Base-by-base conservation (phyloP, 2,888 invertebrate species). In the Euclidia mi region DNA sequence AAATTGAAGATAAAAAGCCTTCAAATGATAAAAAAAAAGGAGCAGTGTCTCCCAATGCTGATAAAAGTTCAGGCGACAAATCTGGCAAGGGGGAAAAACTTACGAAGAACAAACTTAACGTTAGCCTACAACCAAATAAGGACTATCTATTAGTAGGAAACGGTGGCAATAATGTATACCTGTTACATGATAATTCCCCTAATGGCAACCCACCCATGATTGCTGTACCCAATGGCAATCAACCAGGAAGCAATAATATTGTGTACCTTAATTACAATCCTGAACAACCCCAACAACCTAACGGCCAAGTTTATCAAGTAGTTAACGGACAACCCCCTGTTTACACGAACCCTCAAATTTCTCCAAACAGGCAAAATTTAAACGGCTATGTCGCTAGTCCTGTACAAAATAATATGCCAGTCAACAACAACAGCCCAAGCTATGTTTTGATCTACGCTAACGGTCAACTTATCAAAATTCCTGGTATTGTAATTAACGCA, bases 171-270 rank as follows among this genome's bases (percentile, higher is more conserved):
- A 50, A 14, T 2, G 14, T 67, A 3, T 74, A 55, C 31, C 38
- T 71, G 1, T 45, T 74, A 52, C 71, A 74, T 12, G 71, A 70
- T 55, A 71, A 65, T 29, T 40, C 38, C 3, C 63, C 58, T n/a
- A 65, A 58, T 18, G 3, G 3, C 3, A 32, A 32, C 15, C 10
- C 2, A 10, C n/a, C n/a, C n/a, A n/a, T n/a, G n/a, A 10, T 20
- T 1, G 18, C 10, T 4, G 10, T 18, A 3, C 28, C 32, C 1
- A 50, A 18, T 35, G 38, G 3, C 12, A 18, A 17, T n/a, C 38
- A 44, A 25, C 17, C 70, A 48, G 20, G 45, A 15, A 37, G n/a
- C 4, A 60, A 42, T 25, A 65, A 70, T n/a, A 37, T 46, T 0
- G 18, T 66, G 0, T 66, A 66, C 41, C 32, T n/a, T n/a, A n/a